A percentile compares a stretch with the other conserved stretches of the same genome.
Conservation (phyloP, 2,797 vertebrate genomes). For the Phoebastria nigripes region DNA sequence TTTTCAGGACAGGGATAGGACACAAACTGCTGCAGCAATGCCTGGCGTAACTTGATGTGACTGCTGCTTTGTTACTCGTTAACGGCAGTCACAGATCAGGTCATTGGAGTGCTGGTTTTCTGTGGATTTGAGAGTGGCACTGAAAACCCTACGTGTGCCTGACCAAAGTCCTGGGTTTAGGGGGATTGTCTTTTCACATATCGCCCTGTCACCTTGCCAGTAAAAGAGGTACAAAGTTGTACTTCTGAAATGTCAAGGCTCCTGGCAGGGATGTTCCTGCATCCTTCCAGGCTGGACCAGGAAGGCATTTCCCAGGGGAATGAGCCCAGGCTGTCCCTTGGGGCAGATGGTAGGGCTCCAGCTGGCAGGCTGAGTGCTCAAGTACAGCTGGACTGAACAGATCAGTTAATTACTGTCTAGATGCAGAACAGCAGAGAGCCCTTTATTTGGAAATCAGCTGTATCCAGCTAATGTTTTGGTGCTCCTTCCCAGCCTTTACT, state of each 20-base stretch:
- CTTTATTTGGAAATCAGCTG: fast-evolving
- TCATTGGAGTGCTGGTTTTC: not conserved
- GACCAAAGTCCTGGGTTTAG: not conserved
- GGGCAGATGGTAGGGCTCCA: not conserved
- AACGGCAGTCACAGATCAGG: not conserved
- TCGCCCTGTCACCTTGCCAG: not conserved
- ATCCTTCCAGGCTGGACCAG: not conserved
- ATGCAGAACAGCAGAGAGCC: not conserved
- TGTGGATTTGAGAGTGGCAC: not conserved
- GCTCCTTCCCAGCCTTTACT: not conserved
- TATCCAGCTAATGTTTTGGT: not conserved
- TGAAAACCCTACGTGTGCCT: fast-evolving
- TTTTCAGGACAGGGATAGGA: not conserved
- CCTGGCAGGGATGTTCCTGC: not conserved
- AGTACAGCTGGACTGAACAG: not conserved
- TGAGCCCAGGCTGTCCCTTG: not conserved
- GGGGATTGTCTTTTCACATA: fast-evolving
- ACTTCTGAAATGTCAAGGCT: not conserved
- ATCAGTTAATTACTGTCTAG: not conserved
- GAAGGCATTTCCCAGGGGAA: not conserved
- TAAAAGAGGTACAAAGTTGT: not conserved
- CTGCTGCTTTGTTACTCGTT: not conserved
- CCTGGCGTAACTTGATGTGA: not conserved
- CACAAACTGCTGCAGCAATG: not conserved
- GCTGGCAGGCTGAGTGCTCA: not conserved